phyloP scores from a whole-genome alignment of 2,113 vertebrate genomes.

The Mormyrus iriodes region DNA sequence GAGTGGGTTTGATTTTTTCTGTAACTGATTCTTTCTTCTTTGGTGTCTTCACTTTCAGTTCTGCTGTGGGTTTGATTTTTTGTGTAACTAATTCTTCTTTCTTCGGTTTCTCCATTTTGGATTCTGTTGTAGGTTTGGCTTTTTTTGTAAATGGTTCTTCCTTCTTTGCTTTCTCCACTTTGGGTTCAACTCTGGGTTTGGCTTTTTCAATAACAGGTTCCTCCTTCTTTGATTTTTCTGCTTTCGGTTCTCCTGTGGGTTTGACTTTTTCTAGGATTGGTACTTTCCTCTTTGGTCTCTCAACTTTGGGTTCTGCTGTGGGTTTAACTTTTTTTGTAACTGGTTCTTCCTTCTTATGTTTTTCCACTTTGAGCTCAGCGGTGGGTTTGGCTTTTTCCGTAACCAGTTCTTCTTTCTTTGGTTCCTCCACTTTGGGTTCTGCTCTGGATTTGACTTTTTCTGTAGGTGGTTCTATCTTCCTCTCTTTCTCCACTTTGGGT shows the following conservation, averaged over 20 bases:
- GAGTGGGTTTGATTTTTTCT: not conserved
- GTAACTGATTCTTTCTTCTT: not conserved
- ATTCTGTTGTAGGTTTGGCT: not conserved
- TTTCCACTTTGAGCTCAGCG: not conserved
- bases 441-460: not conserved
- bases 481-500: not conserved
- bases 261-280: not conserved
- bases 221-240: not conserved
- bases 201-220: not conserved
- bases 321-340: not conserved
- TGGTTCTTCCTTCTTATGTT: not conserved
- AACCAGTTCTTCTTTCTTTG: not conserved
- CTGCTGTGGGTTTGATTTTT: not conserved
- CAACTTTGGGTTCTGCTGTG: not conserved
- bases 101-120: not conserved
- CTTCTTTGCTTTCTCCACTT: not conserved
- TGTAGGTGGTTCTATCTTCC: not conserved
- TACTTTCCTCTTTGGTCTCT: not conserved
- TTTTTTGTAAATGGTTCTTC: not conserved
- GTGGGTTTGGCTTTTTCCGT: not conserved
- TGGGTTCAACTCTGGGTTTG: not conserved
- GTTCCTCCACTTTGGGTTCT: not conserved
- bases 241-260: not conserved
- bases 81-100: not conserved
- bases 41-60: not conserved